Percentiles rank a stretch among this genome's conserved stretches.
phyloP scores from a whole-genome alignment of 2,113 vertebrate genomes.

The Chrysemys picta region DNA sequence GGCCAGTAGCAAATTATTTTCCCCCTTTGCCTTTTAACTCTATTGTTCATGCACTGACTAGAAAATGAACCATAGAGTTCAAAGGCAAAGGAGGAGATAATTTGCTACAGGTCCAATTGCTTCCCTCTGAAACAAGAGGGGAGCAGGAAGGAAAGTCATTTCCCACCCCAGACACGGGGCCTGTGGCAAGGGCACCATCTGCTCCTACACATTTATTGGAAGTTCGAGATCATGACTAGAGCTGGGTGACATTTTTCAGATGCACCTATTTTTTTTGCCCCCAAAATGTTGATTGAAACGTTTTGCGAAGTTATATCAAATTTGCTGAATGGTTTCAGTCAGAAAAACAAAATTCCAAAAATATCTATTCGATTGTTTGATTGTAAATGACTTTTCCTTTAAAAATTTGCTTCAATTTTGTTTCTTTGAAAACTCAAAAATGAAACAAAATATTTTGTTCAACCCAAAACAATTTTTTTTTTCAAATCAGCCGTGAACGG shows the following conservation, averaged over 20 bases:
- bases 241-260: neutral
- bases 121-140: neutral
- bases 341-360: neutral
- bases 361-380: neutral
- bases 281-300: neutral
- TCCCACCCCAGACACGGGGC: neutral
- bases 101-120: neutral
- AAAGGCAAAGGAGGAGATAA: neutral
- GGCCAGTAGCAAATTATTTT: neutral
- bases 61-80: neutral
- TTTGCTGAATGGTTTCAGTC: neutral
- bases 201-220: neutral
- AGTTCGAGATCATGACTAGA: neutral
- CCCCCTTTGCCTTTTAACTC: neutral
- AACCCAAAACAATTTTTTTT: neutral
- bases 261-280: neutral
- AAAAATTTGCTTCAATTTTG: neutral
- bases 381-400: neutral
- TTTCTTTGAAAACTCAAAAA: neutral
- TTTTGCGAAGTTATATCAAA: neutral
- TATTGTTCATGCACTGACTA: neutral
- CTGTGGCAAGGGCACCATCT: neutral
- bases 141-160: neutral
- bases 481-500: neutral
- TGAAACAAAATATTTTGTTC: neutral